Base-by-base conservation (phyloP, 2,113 vertebrate species). In the Lagopus muta region DNA sequence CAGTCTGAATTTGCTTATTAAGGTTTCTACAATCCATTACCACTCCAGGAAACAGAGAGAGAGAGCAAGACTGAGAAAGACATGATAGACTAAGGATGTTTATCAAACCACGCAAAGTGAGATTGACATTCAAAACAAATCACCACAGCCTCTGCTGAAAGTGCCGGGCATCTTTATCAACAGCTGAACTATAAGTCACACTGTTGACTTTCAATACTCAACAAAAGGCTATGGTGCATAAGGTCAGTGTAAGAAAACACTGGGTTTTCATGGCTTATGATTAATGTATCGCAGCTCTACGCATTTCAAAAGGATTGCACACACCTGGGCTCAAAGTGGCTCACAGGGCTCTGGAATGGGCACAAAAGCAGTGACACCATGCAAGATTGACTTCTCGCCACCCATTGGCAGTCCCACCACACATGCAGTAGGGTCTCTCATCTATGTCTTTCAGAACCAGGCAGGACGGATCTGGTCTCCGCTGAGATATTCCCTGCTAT, bases 1-100 rank as follows among this genome's bases (percentile, higher is more conserved):
- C 34, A 3, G 90, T 55, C 60, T 87, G 89, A 94, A 94, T 91
- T 92, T 94, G 87, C 87, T 94, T 95, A 86, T 94, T 91, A 95
- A 86, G 57, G 62, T 88, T 89, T 76, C 89, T 92, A 86, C 86
- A 48, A 88, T 90, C 87, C 86, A 89, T 94, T 94, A 95, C 86
- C 92, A 73, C 86, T 55, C 76, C 89, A 82, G 86, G 88, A 91
- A 93, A 89, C 50, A 20, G 76, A 48, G 52, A 86, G 81, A 89
- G 81, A 89, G 21, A 58, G 48, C 22, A 48, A 87, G 36, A 25
- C 27, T 54, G 58, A 17, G 32, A 60, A 28, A 67, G 32, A 38
- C 67, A 47, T 74, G 74, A 92, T 32, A 67, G 69, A 87, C 77
- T 79, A 88, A 90, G 75, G 58, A 61, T 66, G 86, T 91, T 93